Evolutionary conservation across 2,888 invertebrate genomes (phyloP).

Genomic region (Podabrus alpinus): DNA sequence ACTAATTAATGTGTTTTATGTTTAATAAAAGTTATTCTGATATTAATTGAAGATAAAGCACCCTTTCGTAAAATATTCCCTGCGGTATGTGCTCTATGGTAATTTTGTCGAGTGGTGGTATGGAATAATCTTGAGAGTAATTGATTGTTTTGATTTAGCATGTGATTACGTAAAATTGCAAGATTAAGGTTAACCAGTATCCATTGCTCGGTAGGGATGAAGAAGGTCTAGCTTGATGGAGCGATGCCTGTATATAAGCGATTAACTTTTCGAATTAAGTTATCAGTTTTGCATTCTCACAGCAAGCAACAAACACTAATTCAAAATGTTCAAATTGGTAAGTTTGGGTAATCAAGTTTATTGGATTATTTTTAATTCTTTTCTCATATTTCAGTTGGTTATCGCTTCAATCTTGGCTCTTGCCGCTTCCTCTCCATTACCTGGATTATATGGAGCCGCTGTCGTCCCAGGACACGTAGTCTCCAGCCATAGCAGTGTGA

Average conservation of each 20-base stretch:
- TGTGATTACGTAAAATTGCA: slow-evolving; percentile 1
- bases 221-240: slow-evolving; percentile 3
- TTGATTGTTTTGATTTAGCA: slow-evolving; percentile 6
- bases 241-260: slow-evolving; percentile 17
- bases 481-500: slow-evolving; percentile 44
- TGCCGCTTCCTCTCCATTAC: slow-evolving; percentile 46
- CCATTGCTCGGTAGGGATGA: slow-evolving; percentile 16
- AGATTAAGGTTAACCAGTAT: slow-evolving; percentile 25
- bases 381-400: slow-evolving; percentile 54
- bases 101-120: neutral
- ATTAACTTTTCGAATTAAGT: neutral
- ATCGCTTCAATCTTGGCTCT: slow-evolving; percentile 60
- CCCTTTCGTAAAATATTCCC: neutral
- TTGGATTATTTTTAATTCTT: neutral
- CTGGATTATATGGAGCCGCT: slow-evolving; percentile 25
- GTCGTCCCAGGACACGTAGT: slow-evolving; percentile 38
- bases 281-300: slow-evolving; percentile 13
- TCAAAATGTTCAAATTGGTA: slow-evolving; percentile 46
- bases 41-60: neutral
- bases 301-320: slow-evolving; percentile 8
- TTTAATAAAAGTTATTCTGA: neutral
- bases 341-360: slow-evolving; percentile 24
- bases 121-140: neutral
- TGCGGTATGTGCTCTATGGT: neutral
- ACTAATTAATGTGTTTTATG: neutral